phyloP scores from a whole-genome alignment of 2,113 vertebrate species.

The Pachyramphus minor region DNA sequence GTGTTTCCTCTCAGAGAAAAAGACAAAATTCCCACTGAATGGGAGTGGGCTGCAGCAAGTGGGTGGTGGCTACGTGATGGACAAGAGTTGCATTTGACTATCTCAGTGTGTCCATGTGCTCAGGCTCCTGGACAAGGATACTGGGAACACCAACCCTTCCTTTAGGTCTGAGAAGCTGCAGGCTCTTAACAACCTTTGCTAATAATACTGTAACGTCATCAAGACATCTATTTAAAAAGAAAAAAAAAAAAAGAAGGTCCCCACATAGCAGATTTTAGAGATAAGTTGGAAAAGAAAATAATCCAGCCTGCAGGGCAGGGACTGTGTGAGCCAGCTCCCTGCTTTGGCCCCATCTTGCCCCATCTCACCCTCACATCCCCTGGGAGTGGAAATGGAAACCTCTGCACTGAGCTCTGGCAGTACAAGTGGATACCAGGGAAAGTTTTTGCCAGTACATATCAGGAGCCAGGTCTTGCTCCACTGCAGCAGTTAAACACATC shows the following conservation, averaged over 20 bases:
- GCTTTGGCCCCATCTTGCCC: neutral
- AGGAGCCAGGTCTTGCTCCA: neutral
- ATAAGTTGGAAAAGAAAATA: conserved; percentile 22
- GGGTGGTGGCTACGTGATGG: neutral
- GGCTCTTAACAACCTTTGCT: neutral
- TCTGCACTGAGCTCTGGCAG: conserved; percentile 3
- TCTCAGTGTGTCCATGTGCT: neutral
- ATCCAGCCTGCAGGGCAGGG: neutral
- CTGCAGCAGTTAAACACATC: neutral
- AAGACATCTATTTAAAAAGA: neutral
- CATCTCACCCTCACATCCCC: neutral
- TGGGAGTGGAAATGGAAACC: conserved; percentile 33
- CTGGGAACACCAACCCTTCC: neutral
- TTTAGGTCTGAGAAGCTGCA: neutral
- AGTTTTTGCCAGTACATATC: neutral
- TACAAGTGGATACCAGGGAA: neutral
- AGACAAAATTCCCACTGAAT: neutral
- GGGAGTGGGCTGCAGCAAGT: neutral
- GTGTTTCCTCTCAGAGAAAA: neutral
- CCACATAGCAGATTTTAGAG: neutral
- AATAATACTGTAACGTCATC: neutral
- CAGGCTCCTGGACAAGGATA: neutral
- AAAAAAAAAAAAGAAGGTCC: neutral
- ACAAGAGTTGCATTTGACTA: neutral
- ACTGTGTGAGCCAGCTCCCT: neutral